Conservation (phyloP, 1,140 invertebrate genomes). For the Bombyx mandarina region DNA sequence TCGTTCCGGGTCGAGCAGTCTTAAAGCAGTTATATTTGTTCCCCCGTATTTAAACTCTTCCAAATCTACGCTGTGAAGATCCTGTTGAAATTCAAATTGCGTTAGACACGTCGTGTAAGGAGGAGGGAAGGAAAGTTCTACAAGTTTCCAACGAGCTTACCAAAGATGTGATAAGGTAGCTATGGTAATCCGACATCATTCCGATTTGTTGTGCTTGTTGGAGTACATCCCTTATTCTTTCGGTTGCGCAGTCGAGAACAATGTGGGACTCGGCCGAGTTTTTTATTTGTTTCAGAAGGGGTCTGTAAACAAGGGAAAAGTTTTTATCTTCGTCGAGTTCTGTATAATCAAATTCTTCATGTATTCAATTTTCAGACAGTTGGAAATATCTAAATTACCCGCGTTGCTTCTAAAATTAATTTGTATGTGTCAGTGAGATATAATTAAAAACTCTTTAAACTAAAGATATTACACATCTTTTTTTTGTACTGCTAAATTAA, state of each 20-base stretch:
- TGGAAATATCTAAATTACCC: no score
- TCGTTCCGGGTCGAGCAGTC: constrained; percentile 84
- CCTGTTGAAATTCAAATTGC: constrained; percentile 67
- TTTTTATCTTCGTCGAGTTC: no score
- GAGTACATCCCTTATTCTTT: constrained; percentile 86
- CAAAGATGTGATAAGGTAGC: constrained; percentile 91
- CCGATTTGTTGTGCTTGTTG: constrained; percentile 96
- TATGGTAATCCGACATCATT: constrained; percentile 95
- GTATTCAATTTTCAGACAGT: no score
- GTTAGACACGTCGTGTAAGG: background rate
- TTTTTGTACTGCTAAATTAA: no score
- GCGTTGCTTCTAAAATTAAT: no score
- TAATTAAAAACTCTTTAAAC: no score
- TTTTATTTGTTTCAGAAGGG: constrained; percentile 91
- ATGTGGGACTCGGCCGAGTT: constrained; percentile 92
- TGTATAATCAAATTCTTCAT: no score
- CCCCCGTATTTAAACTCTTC: constrained; percentile 95
- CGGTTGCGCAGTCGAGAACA: constrained; percentile 90
- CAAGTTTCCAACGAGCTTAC: constrained; percentile 66
- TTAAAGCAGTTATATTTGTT: constrained; percentile 92
- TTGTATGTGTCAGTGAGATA: no score
- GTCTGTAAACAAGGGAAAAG: constrained; percentile 67
- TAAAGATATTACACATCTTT: no score
- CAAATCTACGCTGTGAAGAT: constrained; percentile 90
- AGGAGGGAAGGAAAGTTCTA: constrained; percentile 7